Conservation (phyloP, 2,888 invertebrate genomes). For the Carabus problematicus region DNA sequence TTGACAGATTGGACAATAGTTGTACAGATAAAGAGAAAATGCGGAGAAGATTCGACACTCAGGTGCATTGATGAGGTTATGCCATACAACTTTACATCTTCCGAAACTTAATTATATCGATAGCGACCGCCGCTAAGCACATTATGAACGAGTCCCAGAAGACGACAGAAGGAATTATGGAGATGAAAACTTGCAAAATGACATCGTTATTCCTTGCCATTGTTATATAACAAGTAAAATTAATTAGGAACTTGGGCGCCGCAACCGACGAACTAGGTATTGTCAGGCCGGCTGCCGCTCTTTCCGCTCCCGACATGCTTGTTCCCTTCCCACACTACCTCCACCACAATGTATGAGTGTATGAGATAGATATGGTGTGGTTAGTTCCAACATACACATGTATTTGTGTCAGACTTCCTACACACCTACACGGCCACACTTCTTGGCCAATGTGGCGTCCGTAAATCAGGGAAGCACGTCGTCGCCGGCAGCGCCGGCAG, state of each 20-base stretch:
- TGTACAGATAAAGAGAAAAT: not conserved
- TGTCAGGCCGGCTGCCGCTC: not conserved
- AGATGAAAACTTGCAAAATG: conserved; percentile 46
- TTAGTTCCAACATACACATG: no score
- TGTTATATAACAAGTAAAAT: conserved; percentile 46
- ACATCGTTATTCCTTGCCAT: conserved; percentile 45
- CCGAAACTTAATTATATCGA: conserved; percentile 41
- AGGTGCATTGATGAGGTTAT: not conserved
- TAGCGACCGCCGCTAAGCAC: conserved; percentile 34
- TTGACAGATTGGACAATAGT: not conserved
- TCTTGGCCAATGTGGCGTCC: conserved; percentile 1
- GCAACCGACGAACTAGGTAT: conserved; percentile 1
- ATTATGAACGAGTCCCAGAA: conserved; percentile 39
- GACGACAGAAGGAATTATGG: conserved; percentile 44
- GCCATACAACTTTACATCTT: conserved; percentile 20
- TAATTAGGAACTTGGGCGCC: conserved; percentile 44
- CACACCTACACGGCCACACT: not conserved
- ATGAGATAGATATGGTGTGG: not conserved
- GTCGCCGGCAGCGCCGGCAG: not conserved
- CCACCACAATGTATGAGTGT: not conserved
- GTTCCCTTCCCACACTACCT: not conserved
- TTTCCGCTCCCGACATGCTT: not conserved
- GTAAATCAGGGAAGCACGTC: conserved; percentile 8
- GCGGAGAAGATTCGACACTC: not conserved
- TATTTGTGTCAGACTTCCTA: no score